phyloP scores from a whole-genome alignment of 2,888 invertebrate species.

The Notodonta dromedarius region DNA sequence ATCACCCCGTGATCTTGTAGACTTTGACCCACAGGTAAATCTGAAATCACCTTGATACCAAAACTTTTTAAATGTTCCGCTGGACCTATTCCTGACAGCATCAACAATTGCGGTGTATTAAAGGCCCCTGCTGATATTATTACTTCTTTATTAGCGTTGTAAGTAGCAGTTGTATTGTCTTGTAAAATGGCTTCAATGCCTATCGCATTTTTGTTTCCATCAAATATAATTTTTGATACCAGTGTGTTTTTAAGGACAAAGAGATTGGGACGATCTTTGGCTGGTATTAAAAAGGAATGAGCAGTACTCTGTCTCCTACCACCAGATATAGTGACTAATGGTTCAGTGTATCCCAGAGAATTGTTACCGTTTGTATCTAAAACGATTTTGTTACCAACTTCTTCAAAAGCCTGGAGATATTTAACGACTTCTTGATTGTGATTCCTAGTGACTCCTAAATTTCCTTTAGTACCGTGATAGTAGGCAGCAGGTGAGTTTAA shows the following conservation, averaged over 20 bases:
- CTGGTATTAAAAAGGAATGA: slow-evolving; percentile 67
- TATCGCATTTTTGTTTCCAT: slow-evolving; percentile 65
- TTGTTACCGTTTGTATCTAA: too few relatives aligned
- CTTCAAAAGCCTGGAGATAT: too few relatives aligned
- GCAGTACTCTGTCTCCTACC: slow-evolving; percentile 64
- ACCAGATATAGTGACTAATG: slow-evolving; percentile 43
- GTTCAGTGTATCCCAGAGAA: too few relatives aligned
- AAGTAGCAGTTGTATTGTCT: slow-evolving; percentile 39
- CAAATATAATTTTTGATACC: slow-evolving; percentile 76
- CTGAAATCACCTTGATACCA: slow-evolving; percentile 57
- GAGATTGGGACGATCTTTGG: slow-evolving; percentile 53
- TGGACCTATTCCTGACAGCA: slow-evolving; percentile 79
- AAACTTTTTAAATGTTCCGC: slow-evolving; percentile 51
- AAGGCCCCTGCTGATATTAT: slow-evolving; percentile 73
- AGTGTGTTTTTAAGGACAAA: slow-evolving; percentile 68
- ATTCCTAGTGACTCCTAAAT: too few relatives aligned
- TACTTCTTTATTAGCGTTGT: slow-evolving; percentile 65
- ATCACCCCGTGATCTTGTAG: slow-evolving; percentile 71
- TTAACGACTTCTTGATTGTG: too few relatives aligned
- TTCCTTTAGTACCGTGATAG: too few relatives aligned
- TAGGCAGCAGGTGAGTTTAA: too few relatives aligned
- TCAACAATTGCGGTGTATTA: slow-evolving; percentile 74
- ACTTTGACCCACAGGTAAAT: slow-evolving; percentile 71
- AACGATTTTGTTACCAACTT: too few relatives aligned
- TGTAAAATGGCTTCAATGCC: slow-evolving; percentile 64